Conservation (phyloP, 2,113 vertebrate genomes). For the Laticauda colubrina region DNA sequence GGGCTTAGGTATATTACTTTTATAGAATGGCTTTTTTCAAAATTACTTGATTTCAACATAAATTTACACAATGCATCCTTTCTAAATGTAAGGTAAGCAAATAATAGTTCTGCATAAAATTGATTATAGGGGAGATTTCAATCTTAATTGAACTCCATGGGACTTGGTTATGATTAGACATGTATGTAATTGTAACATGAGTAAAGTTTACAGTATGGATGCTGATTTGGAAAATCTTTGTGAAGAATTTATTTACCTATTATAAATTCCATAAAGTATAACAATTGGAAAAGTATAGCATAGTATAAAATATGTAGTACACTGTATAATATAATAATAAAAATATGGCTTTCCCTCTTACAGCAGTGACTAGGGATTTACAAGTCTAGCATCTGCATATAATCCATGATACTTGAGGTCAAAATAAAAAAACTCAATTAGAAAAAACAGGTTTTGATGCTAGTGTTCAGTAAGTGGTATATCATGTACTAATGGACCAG, state of each 20-base stretch:
- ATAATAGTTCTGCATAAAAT: neutral
- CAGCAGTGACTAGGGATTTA: neutral
- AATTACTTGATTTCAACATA: constrained; percentile 30
- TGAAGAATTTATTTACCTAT: neutral
- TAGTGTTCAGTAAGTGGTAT: neutral
- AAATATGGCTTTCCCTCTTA: neutral
- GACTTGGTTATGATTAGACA: neutral
- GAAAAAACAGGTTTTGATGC: neutral
- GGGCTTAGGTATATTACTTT: neutral
- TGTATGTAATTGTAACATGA: neutral
- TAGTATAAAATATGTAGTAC: neutral
- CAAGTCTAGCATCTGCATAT: neutral
- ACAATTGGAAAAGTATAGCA: neutral
- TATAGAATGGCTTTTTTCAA: neutral
- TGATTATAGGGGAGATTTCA: neutral
- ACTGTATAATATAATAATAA: neutral
- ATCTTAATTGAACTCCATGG: neutral
- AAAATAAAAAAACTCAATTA: neutral
- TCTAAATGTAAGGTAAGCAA: neutral
- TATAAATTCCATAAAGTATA: neutral
- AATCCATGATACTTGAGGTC: neutral
- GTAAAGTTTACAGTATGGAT: neutral
- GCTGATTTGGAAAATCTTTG: neutral
- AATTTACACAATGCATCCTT: neutral
- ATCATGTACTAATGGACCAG: neutral